Conservation (phyloP, 1,140 invertebrate genomes). For the Nasonia longicornis region DNA sequence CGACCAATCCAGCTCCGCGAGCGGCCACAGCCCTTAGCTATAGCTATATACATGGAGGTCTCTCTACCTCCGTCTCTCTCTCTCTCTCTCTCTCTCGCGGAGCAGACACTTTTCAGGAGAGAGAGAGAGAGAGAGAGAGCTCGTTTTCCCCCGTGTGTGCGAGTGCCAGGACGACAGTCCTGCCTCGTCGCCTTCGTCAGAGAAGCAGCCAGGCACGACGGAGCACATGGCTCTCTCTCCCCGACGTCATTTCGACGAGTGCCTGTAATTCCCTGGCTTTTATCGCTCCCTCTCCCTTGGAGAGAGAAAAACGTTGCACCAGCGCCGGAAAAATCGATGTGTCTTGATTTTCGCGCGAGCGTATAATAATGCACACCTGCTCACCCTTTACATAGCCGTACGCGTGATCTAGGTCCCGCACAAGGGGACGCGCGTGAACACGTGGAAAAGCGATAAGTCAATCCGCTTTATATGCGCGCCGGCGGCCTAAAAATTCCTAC, state of each 20-base stretch:
- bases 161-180: background rate
- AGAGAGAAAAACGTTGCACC: background rate
- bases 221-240: background rate
- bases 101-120: background rate
- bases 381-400: background rate
- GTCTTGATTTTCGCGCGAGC: background rate
- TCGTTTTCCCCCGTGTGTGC: slow-evolving; percentile 25
- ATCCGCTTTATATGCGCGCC: slow-evolving; percentile 45
- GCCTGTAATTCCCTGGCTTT: background rate
- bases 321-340: background rate
- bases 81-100: background rate
- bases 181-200: slow-evolving; percentile 1
- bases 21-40: slow-evolving; percentile 7
- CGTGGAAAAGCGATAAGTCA: slow-evolving; percentile 46
- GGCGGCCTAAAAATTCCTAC: slow-evolving; percentile 25
- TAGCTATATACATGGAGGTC: background rate
- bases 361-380: background rate
- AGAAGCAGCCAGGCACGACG: background rate
- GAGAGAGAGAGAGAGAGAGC: background rate
- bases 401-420: slow-evolving; percentile 42
- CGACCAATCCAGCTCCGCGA: slow-evolving; percentile 37
- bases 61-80: background rate
- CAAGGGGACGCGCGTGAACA: background rate
- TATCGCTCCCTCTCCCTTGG: background rate
- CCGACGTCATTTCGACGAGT: slow-evolving; percentile 3